Evolutionary conservation across 92 coral and sea anemone genomes (phyloP).

Genomic region (Umimayanthus chanpuru): DNA sequence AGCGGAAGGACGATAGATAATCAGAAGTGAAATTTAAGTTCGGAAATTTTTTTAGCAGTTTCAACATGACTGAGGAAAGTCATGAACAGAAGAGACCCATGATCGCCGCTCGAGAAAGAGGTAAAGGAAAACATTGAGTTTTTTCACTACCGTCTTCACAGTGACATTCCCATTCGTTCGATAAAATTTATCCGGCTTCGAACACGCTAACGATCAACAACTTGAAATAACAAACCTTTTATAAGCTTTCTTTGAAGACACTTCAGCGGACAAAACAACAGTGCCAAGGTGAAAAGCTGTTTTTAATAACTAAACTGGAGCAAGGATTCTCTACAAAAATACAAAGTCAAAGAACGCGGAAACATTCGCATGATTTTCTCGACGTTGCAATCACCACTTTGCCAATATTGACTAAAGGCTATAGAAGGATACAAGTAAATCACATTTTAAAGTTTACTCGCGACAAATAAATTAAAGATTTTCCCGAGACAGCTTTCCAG

Average conservation of each 20-base stretch:
- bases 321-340: background rate
- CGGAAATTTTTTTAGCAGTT: background rate
- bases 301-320: background rate
- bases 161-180: background rate
- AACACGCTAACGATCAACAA: slow-evolving; percentile 8
- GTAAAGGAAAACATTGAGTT: slow-evolving; percentile 36
- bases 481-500: background rate
- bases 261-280: background rate
- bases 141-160: background rate
- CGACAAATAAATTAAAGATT: background rate
- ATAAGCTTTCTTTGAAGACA: background rate
- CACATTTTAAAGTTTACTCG: background rate
- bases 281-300: background rate
- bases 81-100: slow-evolving; percentile 64
- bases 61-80: slow-evolving; percentile 55
- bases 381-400: slow-evolving; percentile 29
- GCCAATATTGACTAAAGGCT: slow-evolving; percentile 36
- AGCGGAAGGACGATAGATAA: slow-evolving; percentile 28
- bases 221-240: background rate
- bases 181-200: slow-evolving; percentile 3
- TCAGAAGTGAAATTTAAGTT: background rate
- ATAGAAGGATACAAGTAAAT: slow-evolving; percentile 9
- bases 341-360: background rate
- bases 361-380: background rate
- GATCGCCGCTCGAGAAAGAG: slow-evolving; percentile 86